These are phyloP conservation scores for Aplochiton taeniatus DNA, from an alignment of 2,797 vertebrate genomes.

Conservation along the genomic window DNA sequence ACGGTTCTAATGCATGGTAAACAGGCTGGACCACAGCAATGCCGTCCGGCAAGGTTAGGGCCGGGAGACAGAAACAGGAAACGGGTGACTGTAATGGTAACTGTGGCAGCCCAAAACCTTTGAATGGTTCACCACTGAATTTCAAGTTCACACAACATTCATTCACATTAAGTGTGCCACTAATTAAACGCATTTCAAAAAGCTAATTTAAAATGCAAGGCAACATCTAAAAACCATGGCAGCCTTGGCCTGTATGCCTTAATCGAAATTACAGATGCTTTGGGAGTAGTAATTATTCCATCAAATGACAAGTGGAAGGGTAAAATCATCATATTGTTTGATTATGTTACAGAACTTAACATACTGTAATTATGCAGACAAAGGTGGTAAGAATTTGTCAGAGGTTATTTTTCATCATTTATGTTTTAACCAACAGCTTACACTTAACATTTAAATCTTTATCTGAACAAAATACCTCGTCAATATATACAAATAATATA, in stretches of 20 bases:
- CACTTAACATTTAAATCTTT: background rate
- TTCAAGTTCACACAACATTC: background rate
- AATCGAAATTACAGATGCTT: too few relatives aligned
- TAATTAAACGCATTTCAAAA: background rate
- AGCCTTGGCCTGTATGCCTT: too few relatives aligned
- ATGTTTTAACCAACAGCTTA: background rate
- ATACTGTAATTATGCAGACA: background rate
- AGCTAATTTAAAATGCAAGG: background rate
- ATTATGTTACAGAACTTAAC: background rate
- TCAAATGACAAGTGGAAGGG: too few relatives aligned
- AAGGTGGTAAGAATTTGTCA: background rate
- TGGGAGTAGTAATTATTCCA: too few relatives aligned
- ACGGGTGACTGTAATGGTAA: background rate
- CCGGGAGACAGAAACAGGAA: background rate
- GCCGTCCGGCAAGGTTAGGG: constrained; percentile 4
- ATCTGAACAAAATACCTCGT: background rate
- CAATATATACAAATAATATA: constrained; percentile 8
- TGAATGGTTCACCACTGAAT: background rate
- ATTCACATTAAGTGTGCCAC: background rate
- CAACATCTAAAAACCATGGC: too few relatives aligned
- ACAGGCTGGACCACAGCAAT: constrained; percentile 32
- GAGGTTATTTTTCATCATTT: background rate
- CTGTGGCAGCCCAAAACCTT: background rate
- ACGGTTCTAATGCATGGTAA: constrained; percentile 30
- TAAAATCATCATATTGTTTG: background rate